Conservation (phyloP, 2,888 invertebrate genomes). For the Dynastes hyllus region DNA sequence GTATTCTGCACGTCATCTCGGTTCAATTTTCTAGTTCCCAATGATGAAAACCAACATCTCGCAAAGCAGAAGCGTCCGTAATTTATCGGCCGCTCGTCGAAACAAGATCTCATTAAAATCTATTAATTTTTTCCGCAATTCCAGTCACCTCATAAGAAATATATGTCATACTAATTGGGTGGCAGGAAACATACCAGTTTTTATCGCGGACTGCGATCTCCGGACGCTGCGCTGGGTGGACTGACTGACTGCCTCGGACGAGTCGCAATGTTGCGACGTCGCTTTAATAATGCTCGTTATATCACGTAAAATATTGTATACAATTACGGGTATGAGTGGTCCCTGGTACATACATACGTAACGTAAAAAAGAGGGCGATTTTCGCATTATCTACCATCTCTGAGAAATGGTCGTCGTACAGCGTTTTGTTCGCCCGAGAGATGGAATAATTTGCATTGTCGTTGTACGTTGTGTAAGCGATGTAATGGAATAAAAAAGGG, state of each 20-base stretch:
- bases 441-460: constrained; percentile 23
- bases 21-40: too few species aligned
- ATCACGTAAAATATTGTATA: constrained; percentile 52
- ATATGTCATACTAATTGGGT: constrained; percentile 61
- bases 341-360: background rate
- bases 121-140: constrained; percentile 57
- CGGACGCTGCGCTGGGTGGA: background rate
- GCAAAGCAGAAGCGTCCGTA: constrained; percentile 39
- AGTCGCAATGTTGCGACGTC: constrained; percentile 19
- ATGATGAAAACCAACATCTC: background rate
- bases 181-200: constrained; percentile 59
- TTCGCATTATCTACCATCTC: constrained; percentile 32
- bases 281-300: constrained; percentile 52
- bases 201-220: constrained; percentile 55
- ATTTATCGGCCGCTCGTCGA: constrained; percentile 53
- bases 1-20: background rate
- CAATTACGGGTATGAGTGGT: constrained; percentile 42
- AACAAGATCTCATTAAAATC: constrained; percentile 57
- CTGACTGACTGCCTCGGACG: constrained; percentile 40
- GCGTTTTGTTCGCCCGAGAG: constrained; percentile 12
- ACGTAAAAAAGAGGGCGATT: constrained; percentile 37
- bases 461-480: constrained; percentile 3
- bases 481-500: background rate
- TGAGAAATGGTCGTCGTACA: constrained; percentile 20
- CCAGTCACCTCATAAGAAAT: constrained; percentile 58